Conservation (phyloP, 1,140 invertebrate species). For the Phymorhynchus buccinoides region DNA sequence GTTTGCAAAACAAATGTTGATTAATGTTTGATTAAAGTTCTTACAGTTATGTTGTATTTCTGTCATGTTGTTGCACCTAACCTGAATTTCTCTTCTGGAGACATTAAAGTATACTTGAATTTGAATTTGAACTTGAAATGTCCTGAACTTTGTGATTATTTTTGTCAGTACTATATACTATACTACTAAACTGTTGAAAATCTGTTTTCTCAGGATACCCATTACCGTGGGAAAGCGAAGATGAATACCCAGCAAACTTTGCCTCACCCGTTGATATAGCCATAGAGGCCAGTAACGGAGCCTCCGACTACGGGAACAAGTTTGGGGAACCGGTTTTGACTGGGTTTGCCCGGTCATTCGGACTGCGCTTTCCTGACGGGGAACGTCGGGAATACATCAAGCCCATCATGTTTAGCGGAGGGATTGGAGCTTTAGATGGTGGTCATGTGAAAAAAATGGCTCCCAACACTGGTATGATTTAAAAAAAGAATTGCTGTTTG, state of each 20-base stretch:
- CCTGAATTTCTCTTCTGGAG: too few relatives aligned
- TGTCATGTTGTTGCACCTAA: too few relatives aligned
- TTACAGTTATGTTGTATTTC: too few relatives aligned
- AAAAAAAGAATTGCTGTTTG: not conserved
- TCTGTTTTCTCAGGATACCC: conserved; percentile 80
- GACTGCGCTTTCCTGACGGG: conserved; percentile 79
- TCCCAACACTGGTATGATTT: not conserved
- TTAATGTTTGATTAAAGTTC: too few relatives aligned
- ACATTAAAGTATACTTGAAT: too few relatives aligned
- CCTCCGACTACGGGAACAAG: conserved; percentile 99
- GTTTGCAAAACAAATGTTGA: too few relatives aligned
- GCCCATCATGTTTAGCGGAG: conserved; percentile 98
- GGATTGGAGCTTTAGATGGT: conserved; percentile 91
- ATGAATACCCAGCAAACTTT: conserved; percentile 90
- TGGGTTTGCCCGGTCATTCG: conserved; percentile 94
- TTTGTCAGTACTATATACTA: too few relatives aligned
- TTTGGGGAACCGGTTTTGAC: conserved; percentile 95
- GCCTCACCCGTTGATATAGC: conserved; percentile 85
- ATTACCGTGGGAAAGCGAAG: conserved; percentile 90
- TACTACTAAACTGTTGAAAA: too few relatives aligned
- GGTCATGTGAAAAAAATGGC: conserved; percentile 82
- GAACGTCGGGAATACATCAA: conserved; percentile 94
- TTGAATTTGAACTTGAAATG: not conserved
- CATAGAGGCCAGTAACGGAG: conserved; percentile 97
- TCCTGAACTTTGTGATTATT: too few relatives aligned